Evolutionary conservation across 2,113 vertebrate species (phyloP), one percentile per base, ranked within the genome.

Genomic region (Bothrops jararaca): DNA sequence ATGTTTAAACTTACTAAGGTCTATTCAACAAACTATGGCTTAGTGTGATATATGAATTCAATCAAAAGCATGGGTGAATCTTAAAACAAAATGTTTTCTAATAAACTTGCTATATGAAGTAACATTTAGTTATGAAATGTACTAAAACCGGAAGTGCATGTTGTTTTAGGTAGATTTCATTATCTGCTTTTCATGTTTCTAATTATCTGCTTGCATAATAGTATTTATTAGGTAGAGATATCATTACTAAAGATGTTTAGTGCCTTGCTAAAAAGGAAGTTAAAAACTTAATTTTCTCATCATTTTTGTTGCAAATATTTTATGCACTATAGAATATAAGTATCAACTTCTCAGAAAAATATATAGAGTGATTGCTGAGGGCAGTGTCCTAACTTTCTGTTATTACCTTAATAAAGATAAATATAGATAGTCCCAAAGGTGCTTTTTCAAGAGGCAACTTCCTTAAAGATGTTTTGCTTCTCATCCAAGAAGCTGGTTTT

Each of bases 121-220:
- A 12, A 34, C 92, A 69, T 92, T 94, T 86, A 94, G 69, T 95
- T 91, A 90, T 80, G 64, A 53, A 92, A 69, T 92, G 88, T 86
- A 89, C 91, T 93, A 90, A 92, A 90, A 50, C 74, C 50, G 42
- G 85, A 18, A 34, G 12, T 0, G 5, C 57, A 93, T 86, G 52
- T 85, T 93, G 26, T 39, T 94, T 93, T 34, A 20, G 20, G 20
- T 69, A 94, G 85, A 85, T 94, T 94, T 42, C 58, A 42, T 88
- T 87, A 56, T 94, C 94, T 95, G 90, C 26, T 3, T 92, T 23
- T 53, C 57, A 53, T 26, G 1, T 45, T 91, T 88, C 93, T n/a
- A 74, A 74, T 34, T 13, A 7, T 34, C 13, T 74, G 69, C 1
- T 20, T 91, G 50, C 53, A 39, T 4, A 92, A 91, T 48, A n/a